phyloP scores from a whole-genome alignment of 2,888 invertebrate species.

The Xestia rhomboidea region DNA sequence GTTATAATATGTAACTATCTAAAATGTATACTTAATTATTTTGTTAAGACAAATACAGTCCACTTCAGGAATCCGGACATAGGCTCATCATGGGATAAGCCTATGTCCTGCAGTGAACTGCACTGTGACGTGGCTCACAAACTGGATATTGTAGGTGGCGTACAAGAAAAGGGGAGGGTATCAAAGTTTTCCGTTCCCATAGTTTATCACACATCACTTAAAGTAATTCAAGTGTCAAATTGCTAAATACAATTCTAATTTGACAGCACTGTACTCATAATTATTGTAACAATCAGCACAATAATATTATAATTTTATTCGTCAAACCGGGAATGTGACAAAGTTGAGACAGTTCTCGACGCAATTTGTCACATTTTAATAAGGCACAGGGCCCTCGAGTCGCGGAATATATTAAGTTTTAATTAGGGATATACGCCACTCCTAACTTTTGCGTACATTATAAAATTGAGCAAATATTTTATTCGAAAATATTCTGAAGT shows the following conservation, averaged over 20 bases:
- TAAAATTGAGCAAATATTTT: constrained; percentile 52
- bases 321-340: constrained; percentile 16
- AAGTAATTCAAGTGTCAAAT: background rate
- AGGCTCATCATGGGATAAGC: no score
- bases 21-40: no score
- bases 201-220: background rate
- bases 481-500: background rate
- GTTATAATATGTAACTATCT: background rate
- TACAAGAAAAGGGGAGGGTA: background rate
- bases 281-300: background rate
- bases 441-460: constrained; percentile 25
- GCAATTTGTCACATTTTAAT: constrained; percentile 44
- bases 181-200: background rate
- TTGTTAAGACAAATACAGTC: background rate
- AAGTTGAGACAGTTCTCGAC: constrained; percentile 23
- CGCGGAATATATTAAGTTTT: constrained; percentile 58
- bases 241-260: background rate
- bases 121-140: background rate
- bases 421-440: constrained; percentile 50
- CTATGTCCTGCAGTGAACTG: no score
- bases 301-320: constrained; percentile 29
- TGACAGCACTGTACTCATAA: background rate
- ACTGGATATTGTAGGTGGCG: background rate
- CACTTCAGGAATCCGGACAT: background rate
- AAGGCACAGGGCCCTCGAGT: constrained; percentile 25